These are phyloP conservation scores for Exephanes ischioxanthus DNA, from an alignment of 2,888 invertebrate genomes.

Conservation along the genomic window DNA sequence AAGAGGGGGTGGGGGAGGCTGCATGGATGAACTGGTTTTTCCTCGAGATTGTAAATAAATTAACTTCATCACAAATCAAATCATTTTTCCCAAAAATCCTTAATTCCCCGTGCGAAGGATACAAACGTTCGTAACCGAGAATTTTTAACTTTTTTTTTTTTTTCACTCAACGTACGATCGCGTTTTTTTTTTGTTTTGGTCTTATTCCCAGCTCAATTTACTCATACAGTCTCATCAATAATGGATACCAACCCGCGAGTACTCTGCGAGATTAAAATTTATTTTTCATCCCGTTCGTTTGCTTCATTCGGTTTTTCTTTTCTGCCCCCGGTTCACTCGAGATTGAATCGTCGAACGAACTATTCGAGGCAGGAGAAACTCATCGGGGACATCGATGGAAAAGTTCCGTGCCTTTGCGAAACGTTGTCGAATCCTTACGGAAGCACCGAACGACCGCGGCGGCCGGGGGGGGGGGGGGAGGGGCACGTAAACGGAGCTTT, in stretches of 20 bases:
- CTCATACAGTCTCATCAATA: constrained; percentile 33
- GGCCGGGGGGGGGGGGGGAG: neutral
- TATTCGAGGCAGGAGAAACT: neutral
- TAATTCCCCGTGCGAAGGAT: neutral
- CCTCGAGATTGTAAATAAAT: neutral
- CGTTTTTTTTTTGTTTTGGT: constrained; percentile 1
- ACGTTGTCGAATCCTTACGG: constrained; percentile 2
- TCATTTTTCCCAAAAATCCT: neutral
- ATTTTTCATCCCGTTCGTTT: constrained; percentile 41
- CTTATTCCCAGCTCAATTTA: constrained; percentile 19
- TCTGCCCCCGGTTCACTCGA: constrained; percentile 15
- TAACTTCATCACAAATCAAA: constrained; percentile 35
- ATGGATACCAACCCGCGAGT: constrained; percentile 10
- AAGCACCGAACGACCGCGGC: neutral
- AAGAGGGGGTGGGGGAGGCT: neutral
- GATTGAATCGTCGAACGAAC: constrained; percentile 31
- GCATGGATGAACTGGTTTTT: neutral
- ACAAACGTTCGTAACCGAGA: neutral
- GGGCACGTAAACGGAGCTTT: neutral
- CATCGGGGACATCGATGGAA: neutral
- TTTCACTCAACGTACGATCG: neutral
- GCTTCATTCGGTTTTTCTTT: constrained; percentile 22
- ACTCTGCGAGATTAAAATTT: constrained; percentile 48
- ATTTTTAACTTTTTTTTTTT: neutral
- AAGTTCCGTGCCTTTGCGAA: constrained; percentile 4